Conservation (phyloP, 2,113 vertebrate genomes). For the Kryptolebias marmoratus region DNA sequence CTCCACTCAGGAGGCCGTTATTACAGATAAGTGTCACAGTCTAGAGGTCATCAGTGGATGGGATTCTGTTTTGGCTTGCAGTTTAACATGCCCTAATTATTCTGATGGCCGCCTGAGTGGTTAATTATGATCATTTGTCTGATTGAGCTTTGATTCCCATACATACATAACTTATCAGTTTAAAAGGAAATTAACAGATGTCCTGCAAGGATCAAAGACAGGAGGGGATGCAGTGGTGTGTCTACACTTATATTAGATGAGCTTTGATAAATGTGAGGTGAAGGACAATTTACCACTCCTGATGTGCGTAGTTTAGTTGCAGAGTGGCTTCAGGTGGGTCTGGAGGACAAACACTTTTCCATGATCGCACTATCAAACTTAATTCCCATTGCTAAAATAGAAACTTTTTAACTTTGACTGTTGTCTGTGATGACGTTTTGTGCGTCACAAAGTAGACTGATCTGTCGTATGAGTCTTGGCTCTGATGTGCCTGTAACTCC, state of each 20-base stretch:
- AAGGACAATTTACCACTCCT: slow-evolving; percentile 49
- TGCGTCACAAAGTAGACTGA: no score
- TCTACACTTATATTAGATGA: neutral
- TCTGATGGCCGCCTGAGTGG: slow-evolving; percentile 68
- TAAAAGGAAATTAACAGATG: slow-evolving; percentile 63
- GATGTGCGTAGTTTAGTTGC: slow-evolving; percentile 19
- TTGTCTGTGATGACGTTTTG: no score
- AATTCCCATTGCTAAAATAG: no score
- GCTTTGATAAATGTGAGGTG: slow-evolving; percentile 30
- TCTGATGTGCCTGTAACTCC: no score
- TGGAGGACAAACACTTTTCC: neutral
- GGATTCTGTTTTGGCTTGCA: slow-evolving; percentile 48
- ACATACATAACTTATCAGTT: slow-evolving; percentile 54
- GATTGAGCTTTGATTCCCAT: slow-evolving; percentile 54
- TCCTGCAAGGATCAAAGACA: slow-evolving; percentile 33
- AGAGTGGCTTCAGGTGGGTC: neutral
- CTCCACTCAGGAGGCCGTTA: slow-evolving; percentile 51
- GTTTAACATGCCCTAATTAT: slow-evolving; percentile 63
- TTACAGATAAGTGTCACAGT: slow-evolving; percentile 60
- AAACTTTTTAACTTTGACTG: no score
- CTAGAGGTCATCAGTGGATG: slow-evolving; percentile 63
- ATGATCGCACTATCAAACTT: no score
- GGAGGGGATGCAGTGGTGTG: slow-evolving; percentile 21
- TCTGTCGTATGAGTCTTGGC: no score
- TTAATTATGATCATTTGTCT: slow-evolving; percentile 64